Evolutionary conservation across 1,140 invertebrate genomes (phyloP).

Genomic region (Tetraneura akinire): DNA sequence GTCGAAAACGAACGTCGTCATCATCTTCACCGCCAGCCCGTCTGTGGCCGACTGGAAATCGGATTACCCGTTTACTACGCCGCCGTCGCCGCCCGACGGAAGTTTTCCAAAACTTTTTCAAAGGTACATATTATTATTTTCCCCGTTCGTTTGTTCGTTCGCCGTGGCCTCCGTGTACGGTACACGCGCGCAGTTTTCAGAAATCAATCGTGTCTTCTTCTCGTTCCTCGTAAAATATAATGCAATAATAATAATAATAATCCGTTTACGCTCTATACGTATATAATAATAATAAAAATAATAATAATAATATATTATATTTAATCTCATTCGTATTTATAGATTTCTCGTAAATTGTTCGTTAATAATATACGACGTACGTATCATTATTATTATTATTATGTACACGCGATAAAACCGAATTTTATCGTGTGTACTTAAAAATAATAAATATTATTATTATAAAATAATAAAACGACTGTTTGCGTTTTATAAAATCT

Average conservation of each 20-base stretch:
- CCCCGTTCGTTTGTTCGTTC: not conserved
- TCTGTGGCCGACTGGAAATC: conserved; percentile 8
- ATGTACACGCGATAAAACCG: too few species aligned
- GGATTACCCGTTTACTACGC: not conserved
- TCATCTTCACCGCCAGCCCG: not conserved
- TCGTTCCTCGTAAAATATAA: not conserved
- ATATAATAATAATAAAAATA: too few species aligned
- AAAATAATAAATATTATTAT: too few species aligned
- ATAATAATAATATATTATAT: too few species aligned
- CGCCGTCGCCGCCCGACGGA: not conserved
- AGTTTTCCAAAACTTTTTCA: conserved; percentile 1
- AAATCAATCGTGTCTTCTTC: not conserved
- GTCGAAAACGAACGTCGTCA: conserved; percentile 6
- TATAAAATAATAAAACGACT: too few species aligned
- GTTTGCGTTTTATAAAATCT: not conserved
- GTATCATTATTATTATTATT: too few species aligned
- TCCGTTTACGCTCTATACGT: too few species aligned
- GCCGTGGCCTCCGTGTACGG: too few species aligned
- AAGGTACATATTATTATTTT: not conserved
- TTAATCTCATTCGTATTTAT: not conserved
- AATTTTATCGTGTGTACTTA: too few species aligned
- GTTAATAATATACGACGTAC: too few species aligned
- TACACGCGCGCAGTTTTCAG: not conserved
- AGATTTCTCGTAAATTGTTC: conserved; percentile 1
- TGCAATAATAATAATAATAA: too few species aligned